phyloP scores from a whole-genome alignment of 2,888 invertebrate species.

The Microctonus brassicae region DNA sequence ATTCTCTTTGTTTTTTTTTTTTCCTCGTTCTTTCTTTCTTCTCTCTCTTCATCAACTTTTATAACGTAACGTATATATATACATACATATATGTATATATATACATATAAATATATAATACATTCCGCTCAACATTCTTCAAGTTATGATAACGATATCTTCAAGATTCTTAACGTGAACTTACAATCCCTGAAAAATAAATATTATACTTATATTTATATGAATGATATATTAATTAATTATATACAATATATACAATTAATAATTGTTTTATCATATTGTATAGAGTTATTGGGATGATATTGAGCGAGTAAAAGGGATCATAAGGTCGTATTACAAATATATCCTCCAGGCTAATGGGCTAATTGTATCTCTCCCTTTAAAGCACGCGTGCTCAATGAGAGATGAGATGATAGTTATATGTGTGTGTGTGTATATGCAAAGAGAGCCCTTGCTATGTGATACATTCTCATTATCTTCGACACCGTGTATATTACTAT shows the following conservation, averaged over 20 bases:
- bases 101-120: too few relatives aligned
- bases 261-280: not conserved
- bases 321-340: conserved; percentile 34
- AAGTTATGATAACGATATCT: not conserved
- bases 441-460: conserved; percentile 1
- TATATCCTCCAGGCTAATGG: conserved; percentile 18
- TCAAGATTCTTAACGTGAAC: not conserved
- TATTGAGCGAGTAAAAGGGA: conserved; percentile 17
- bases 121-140: not conserved
- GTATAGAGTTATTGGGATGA: not conserved
- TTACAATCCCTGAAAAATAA: not conserved
- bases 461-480: conserved; percentile 1
- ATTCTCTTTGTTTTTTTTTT: conserved; percentile 9
- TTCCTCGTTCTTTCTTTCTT: not conserved
- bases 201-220: not conserved
- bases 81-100: too few relatives aligned
- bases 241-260: not conserved
- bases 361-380: conserved; percentile 25
- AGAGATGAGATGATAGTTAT: not conserved
- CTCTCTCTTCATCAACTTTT: not conserved
- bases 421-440: not conserved
- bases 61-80: not conserved
- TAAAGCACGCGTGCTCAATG: conserved; percentile 32
- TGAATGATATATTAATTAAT: not conserved
- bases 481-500: not conserved